These are phyloP conservation scores for Zaprionus ornatus DNA, from an alignment of 1,140 invertebrate genomes.

Conservation along the genomic window DNA sequence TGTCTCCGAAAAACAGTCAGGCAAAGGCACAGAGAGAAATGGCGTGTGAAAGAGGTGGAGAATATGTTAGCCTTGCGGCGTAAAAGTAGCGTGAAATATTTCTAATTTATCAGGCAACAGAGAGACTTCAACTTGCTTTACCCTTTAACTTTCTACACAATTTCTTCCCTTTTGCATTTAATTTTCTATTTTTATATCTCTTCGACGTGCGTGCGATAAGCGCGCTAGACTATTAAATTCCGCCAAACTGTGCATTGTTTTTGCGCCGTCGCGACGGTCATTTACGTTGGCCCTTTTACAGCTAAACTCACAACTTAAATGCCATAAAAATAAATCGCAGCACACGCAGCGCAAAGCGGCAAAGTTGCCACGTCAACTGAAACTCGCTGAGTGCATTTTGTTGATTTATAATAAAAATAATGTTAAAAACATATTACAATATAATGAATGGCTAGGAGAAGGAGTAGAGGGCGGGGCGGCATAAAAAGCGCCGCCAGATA, in stretches of 20 bases:
- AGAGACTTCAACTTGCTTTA: neutral
- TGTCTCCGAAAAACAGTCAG: conserved; percentile 45
- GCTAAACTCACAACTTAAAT: conserved; percentile 63
- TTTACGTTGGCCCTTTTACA: conserved; percentile 4
- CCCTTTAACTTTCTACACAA: neutral
- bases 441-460: conserved; percentile 61
- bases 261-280: neutral
- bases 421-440: conserved; percentile 76
- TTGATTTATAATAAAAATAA: conserved; percentile 80
- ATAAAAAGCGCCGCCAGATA: conserved; percentile 25
- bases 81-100: neutral
- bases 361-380: conserved; percentile 63
- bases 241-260: neutral
- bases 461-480: conserved; percentile 7
- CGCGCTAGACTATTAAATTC: neutral
- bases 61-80: conserved; percentile 3
- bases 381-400: conserved; percentile 70
- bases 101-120: neutral
- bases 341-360: conserved; percentile 43
- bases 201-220: neutral
- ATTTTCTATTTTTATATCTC: neutral
- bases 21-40: conserved; percentile 41
- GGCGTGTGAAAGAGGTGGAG: neutral
- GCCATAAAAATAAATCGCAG: conserved; percentile 69
- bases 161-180: neutral